Evolutionary conservation across 2,113 vertebrate genomes (phyloP), one percentile per base, ranked within the genome.

Genomic region (Erpornis zantholeuca): DNA sequence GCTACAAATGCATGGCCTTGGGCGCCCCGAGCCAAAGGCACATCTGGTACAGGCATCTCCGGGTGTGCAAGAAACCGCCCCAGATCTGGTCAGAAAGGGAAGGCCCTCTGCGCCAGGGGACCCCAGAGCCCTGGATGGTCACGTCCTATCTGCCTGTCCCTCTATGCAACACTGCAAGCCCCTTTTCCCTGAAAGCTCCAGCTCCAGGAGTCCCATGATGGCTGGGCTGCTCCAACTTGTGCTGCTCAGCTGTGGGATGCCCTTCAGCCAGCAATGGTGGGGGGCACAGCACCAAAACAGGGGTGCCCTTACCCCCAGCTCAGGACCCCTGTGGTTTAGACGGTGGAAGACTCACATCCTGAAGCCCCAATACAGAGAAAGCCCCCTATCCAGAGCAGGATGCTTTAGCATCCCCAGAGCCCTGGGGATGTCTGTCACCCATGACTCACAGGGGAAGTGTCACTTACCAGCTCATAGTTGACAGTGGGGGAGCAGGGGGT

Each of bases 381-480:
- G 23, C 12, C 29, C 38, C 28, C 40, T 0, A 5, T 2, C 6
- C 53, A 60, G 52, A 84, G 38, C 10, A 69, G 15, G 36, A 27
- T 15, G 15, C 54, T 18, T 10, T 20, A 61, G 50, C 6, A 1
- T 53, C 29, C 56, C 45, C 38, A 63, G 31, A 84, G 47, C 60
- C 22, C 61, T 75, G 56, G 33, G n/a, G n/a, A n/a, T n/a, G n/a
- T n/a, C 13, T 53, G 65, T 18, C 52, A 82, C 27, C 49, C 68
- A 77, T 2, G 3, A 38, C 40, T 73, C 68, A 28, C 1, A 2
- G 24, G 2, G 4, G 10, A 42, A 5, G 7, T 35, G 6, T 84
- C 54, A 82, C 99, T 99, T 96, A 99, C 99, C 98, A 97, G 97
- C 91, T 99, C 99, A 94, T 99, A 99, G 97, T 98, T 99, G 96